phyloP scores from a whole-genome alignment of 2,113 vertebrate genomes.

The Rhinichthys klamathensis region DNA sequence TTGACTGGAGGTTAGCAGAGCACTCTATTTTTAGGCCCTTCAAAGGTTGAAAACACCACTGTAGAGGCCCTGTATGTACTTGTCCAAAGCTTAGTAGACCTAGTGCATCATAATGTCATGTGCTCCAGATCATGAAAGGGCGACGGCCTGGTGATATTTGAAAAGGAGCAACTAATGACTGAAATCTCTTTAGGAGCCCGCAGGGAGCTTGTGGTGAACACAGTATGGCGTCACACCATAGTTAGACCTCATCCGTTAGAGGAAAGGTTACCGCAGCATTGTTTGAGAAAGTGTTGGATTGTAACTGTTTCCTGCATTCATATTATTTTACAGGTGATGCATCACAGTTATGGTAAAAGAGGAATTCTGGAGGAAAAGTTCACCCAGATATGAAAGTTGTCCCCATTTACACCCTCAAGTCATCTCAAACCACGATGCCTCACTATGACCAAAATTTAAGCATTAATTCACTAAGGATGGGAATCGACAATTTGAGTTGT shows the following conservation, averaged over 20 bases:
- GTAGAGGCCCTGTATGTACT: slow-evolving; percentile 51
- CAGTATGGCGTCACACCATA: slow-evolving; percentile 60
- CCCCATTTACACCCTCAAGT: no score
- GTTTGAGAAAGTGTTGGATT: not conserved
- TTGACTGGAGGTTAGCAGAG: slow-evolving; percentile 62
- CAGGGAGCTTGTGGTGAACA: slow-evolving; percentile 49
- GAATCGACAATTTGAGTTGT: not conserved
- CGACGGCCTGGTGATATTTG: slow-evolving; percentile 68
- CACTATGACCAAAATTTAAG: not conserved
- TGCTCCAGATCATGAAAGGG: slow-evolving; percentile 63
- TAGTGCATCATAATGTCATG: slow-evolving; percentile 64
- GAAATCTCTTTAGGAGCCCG: slow-evolving; percentile 68
- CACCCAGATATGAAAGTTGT: no score
- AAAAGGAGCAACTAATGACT: slow-evolving; percentile 70
- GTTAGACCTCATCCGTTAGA: slow-evolving; percentile 34
- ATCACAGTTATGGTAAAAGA: not conserved
- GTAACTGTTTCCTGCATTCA: not conserved
- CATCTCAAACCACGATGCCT: no score
- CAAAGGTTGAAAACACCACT: slow-evolving; percentile 68
- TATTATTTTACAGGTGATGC: not conserved
- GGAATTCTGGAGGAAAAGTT: not conserved
- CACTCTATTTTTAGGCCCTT: slow-evolving; percentile 76
- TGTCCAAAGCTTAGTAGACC: slow-evolving; percentile 64
- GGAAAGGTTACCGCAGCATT: not conserved
- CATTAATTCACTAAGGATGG: not conserved